Conservation (phyloP, 2,113 vertebrate genomes). For the Nipponia nippon region DNA sequence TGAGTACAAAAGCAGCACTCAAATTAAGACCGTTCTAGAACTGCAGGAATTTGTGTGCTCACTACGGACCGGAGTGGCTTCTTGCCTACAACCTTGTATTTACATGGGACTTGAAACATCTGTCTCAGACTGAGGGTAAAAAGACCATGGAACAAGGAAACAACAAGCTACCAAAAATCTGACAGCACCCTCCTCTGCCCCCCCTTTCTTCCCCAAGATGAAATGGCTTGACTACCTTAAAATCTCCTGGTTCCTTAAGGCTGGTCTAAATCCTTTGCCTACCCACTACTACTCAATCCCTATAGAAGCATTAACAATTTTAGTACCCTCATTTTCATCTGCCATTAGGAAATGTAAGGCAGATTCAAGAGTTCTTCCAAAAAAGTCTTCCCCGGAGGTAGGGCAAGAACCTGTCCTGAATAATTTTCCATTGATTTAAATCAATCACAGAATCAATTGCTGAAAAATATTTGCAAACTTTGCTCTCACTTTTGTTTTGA, state of each 20-base stretch:
- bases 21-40: neutral
- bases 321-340: neutral
- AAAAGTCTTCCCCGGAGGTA: neutral
- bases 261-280: neutral
- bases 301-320: neutral
- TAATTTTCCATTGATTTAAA: neutral
- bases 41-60: neutral
- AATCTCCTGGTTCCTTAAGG: neutral
- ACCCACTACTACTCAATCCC: neutral
- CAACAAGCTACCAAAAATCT: neutral
- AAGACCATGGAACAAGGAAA: neutral
- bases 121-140: neutral
- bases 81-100: neutral
- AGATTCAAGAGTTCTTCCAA: neutral
- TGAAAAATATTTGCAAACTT: neutral
- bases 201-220: fast-evolving
- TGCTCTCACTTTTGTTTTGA: neutral
- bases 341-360: neutral
- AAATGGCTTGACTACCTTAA: neutral
- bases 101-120: neutral
- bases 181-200: neutral
- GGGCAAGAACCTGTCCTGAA: neutral
- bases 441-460: neutral
- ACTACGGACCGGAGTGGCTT: neutral
- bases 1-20: neutral